Evolutionary conservation across 2,113 vertebrate genomes (phyloP).

Genomic region (Pycnonotus jocosus): DNA sequence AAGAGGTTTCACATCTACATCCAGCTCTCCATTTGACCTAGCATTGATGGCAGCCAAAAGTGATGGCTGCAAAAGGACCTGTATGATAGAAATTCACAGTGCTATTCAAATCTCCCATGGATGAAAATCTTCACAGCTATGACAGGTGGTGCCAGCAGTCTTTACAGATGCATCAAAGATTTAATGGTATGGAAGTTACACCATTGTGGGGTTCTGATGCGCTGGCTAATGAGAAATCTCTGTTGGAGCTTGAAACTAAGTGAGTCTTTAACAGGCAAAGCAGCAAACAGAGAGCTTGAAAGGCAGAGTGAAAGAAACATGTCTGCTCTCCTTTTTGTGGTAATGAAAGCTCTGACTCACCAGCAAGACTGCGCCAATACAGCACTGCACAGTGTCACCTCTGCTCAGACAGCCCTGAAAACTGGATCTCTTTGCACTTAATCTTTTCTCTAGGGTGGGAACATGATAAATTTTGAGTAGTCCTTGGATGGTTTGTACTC

Average conservation of each 20-base stretch:
- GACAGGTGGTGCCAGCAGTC: background rate
- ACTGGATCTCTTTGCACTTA: background rate
- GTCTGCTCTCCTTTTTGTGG: background rate
- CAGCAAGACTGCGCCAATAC: background rate
- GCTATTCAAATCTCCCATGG: background rate
- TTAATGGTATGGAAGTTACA: slow-evolving; percentile 42
- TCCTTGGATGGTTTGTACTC: background rate
- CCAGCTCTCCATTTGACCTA: background rate
- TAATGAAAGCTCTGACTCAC: background rate
- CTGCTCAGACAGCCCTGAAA: background rate
- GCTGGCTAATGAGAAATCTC: slow-evolving; percentile 21
- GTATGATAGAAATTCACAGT: background rate
- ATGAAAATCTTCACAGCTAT: background rate
- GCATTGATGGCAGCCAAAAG: background rate
- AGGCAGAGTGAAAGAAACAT: background rate
- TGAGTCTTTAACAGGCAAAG: background rate
- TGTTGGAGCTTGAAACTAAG: slow-evolving; percentile 31
- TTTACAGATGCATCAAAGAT: slow-evolving; percentile 29
- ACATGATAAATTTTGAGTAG: background rate
- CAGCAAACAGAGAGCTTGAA: slow-evolving; percentile 36
- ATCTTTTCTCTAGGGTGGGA: background rate
- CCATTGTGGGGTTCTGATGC: background rate
- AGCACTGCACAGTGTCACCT: background rate
- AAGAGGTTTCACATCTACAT: background rate
- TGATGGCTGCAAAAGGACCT: background rate